Evolutionary conservation across 2,797 vertebrate genomes (phyloP).

Genomic region (Acrossocheilus wenchowensis): DNA sequence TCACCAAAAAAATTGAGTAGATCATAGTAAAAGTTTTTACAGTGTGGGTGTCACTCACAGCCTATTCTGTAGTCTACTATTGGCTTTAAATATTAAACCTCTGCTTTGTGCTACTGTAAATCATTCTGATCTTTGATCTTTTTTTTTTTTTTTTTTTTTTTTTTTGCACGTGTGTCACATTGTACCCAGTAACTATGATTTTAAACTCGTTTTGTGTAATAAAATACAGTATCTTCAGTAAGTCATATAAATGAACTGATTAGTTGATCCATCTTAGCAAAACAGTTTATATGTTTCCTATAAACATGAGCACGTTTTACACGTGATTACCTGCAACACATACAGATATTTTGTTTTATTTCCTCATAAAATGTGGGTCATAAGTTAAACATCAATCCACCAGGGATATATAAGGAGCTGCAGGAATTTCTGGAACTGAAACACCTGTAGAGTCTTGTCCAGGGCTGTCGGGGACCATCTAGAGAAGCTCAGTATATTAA

Average conservation of each 20-base stretch:
- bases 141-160: no score
- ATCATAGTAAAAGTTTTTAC: no score
- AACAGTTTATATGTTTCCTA: neutral
- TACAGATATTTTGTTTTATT: neutral
- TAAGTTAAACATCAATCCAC: neutral
- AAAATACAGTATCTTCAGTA: neutral
- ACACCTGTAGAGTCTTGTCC: neutral
- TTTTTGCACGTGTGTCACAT: no score
- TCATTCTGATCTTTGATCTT: no score
- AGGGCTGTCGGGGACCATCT: neutral
- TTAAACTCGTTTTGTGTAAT: neutral
- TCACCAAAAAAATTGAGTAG: no score
- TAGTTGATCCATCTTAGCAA: neutral
- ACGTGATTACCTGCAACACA: neutral
- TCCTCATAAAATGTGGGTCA: neutral
- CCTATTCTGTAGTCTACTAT: no score
- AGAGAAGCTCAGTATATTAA: neutral
- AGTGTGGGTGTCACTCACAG: no score
- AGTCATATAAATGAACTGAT: neutral
- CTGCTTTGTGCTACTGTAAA: no score
- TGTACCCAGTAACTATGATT: neutral
- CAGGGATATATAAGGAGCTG: neutral
- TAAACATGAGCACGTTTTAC: neutral
- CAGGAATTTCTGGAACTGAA: neutral
- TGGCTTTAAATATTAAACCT: no score